Evolutionary conservation across 2,888 invertebrate genomes (phyloP), one percentile per base, ranked within the genome.

Genomic region (Eumerus sabulonum): DNA sequence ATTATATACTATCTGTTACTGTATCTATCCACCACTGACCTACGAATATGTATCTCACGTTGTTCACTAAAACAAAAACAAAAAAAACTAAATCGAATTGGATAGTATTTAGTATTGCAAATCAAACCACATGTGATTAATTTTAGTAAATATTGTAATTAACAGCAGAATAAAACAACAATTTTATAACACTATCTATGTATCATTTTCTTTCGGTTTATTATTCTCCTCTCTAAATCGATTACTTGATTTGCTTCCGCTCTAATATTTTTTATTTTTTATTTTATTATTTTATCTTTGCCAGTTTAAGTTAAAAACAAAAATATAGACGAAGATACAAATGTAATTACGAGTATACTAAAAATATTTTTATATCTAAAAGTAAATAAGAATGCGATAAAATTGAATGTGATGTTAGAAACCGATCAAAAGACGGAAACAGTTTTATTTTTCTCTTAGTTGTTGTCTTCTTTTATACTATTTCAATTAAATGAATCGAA

Each of bases 311-410:
- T 72, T 77, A 47, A 59, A 68, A 42, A 2, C 27, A 27, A 59
- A 68, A 74, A 60, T 27, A 19, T 67, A 47, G 45, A 73, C 71
- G 38, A 76, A 60, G 60, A 51, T 73, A 77, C 62, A 73, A 73
- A 77, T 67, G 73, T 73, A 77, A n/a, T n/a, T n/a, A n/a, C n/a
- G n/a, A n/a, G n/a, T n/a, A n/a, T n/a, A n/a, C n/a, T n/a, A n/a
- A n/a, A 77, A 77, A 67, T 77, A 77, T 77, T 77, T 77, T 77
- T 77, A 77, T 77, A 77, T 73, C 73, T 77, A 77, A 73, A 77
- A 77, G 77, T 73, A 77, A 77, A 27, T n/a, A 27, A 27, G 2
- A 7, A 27, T 27, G 7, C 73, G 77, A 77, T 68, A 76, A 72
- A 77, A 73, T 77, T 73, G 77, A 67, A 77, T 77, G 77, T 77